Base-by-base conservation (phyloP, 2,113 vertebrate species). In the Corydoras sp. region DNA sequence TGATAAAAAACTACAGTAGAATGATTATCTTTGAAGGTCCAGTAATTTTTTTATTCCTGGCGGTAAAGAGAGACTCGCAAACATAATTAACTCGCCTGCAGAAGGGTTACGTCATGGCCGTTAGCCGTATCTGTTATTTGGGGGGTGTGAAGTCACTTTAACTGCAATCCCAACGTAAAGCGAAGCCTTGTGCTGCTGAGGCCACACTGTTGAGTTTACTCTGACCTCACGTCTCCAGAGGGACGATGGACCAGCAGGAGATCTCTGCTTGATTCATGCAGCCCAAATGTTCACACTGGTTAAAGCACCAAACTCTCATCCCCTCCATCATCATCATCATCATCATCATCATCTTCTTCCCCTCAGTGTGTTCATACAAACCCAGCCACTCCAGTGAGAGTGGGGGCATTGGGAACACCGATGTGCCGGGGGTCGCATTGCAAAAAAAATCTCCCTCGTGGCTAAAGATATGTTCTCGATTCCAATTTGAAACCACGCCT, bases 201-300 rank as follows among this genome's bases (percentile, higher is more conserved):
- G 60, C 48, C 61, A 18, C n/a, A 15, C 35, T 67, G 10, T 30
- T 70, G 72, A 77, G 18, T 31, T 63, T 35, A 65, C 58, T 54
- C 68, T 71, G 64, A 75, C 77, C 55, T 12, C 9, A 18, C 14
- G 15, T 59, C 53, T 68, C 61, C 30, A 18, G 58, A 64, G 48
- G 70, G 50, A 43, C 4, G 31, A 3, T 5, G 48, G 6, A 18
- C 32, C 68, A 48, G 60, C 64, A 49, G 11, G 66, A 71, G 58
- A 51, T 62, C 43, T 13, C 63, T 24, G 29, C 53, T 54, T 14
- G 35, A 59, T 51, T 50, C 11, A 50, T 49, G 49, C 64, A 75
- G 72, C 10, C 18, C 55, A 67, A 78, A 78, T 75, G 72, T 75
- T 75, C 68, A 72, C 76, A 71, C 59, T 59, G 68, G 48, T 74